Conservation (phyloP, 1,140 invertebrate genomes). For the Popillia japonica region DNA sequence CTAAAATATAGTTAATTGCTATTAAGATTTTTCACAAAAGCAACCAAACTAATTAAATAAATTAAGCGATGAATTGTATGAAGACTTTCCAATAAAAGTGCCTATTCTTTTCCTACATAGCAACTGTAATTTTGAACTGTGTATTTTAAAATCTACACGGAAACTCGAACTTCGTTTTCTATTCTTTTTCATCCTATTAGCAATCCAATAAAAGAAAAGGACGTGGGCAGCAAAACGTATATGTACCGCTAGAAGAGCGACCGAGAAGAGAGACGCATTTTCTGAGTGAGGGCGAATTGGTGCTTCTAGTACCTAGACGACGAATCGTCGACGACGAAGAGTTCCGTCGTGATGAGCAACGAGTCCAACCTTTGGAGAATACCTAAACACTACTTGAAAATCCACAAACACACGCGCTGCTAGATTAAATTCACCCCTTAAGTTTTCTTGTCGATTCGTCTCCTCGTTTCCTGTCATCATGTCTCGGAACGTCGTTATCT, state of each 20-base stretch:
- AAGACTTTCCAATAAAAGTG: background rate
- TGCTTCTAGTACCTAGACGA: background rate
- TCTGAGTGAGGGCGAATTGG: background rate
- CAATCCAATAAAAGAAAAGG: background rate
- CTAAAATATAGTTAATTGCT: no score
- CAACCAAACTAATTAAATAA: no score
- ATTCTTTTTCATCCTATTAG: slow-evolving; percentile 6
- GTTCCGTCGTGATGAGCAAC: slow-evolving; percentile 50
- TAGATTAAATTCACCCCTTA: slow-evolving; percentile 59
- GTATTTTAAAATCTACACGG: slow-evolving; percentile 5
- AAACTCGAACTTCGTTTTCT: background rate
- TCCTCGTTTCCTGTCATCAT: slow-evolving; percentile 58
- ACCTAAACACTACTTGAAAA: slow-evolving; percentile 61
- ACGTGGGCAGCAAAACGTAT: background rate
- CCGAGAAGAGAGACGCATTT: background rate
- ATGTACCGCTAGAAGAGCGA: background rate
- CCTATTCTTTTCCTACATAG: background rate
- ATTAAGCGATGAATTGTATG: no score
- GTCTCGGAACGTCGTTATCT: slow-evolving; percentile 58
- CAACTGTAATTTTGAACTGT: background rate
- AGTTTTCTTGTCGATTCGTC: slow-evolving; percentile 60
- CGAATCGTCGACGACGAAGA: background rate
- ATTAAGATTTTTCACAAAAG: no score
- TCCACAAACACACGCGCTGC: slow-evolving; percentile 55
- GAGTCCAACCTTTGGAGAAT: slow-evolving; percentile 55